Evolutionary conservation across 2,888 invertebrate species (phyloP).

Genomic region (Hyposoter didymator): DNA sequence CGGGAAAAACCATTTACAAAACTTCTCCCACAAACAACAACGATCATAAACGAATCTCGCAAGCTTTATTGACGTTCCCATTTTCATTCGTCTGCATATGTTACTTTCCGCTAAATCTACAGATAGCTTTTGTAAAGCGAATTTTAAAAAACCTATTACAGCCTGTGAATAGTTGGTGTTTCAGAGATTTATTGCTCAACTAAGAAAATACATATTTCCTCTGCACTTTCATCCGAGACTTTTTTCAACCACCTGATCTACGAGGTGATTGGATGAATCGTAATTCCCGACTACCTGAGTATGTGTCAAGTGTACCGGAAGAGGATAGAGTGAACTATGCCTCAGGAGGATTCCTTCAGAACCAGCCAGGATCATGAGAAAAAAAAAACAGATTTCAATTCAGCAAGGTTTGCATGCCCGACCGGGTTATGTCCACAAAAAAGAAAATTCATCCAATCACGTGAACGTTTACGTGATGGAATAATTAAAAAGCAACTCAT

Average conservation of each 20-base stretch:
- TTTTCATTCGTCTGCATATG: slow-evolving; percentile 2
- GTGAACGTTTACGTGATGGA: too few species aligned
- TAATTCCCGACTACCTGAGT: too few species aligned
- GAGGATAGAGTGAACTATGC: too few species aligned
- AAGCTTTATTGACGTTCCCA: slow-evolving; percentile 34
- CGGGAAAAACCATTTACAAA: slow-evolving; percentile 23
- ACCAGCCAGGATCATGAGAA: too few species aligned
- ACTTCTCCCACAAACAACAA: slow-evolving; percentile 13
- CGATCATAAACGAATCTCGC: slow-evolving; percentile 55
- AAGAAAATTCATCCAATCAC: too few species aligned
- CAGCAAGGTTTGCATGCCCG: too few species aligned
- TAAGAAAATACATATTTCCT: slow-evolving; percentile 1
- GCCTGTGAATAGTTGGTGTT: slow-evolving; percentile 6
- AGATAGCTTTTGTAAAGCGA: neutral
- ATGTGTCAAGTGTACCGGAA: too few species aligned
- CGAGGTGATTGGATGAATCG: neutral
- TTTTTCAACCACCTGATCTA: neutral
- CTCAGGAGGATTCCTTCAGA: too few species aligned
- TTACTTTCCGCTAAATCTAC: neutral
- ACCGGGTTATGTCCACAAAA: too few species aligned
- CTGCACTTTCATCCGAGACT: neutral
- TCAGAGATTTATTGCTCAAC: slow-evolving; percentile 49
- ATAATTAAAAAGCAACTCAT: too few species aligned
- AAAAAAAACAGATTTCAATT: too few species aligned
- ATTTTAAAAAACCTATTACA: slow-evolving; percentile 55